phyloP scores from a whole-genome alignment of 2,888 invertebrate genomes.

The Hydraecia micacea region DNA sequence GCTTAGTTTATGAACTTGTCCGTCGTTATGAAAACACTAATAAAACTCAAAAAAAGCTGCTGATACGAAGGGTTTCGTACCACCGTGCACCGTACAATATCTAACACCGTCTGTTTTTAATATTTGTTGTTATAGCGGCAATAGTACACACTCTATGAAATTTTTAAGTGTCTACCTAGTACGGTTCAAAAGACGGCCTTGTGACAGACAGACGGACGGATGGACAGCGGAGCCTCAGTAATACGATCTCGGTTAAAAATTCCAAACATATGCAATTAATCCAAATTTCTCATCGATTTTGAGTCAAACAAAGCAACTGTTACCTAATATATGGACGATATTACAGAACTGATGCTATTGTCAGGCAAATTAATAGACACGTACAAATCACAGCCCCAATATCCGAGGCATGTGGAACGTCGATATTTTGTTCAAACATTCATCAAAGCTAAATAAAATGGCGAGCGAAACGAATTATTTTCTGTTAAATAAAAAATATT shows the following conservation, averaged over 20 bases:
- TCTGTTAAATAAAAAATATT: constrained; percentile 28
- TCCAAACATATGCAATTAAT: background rate
- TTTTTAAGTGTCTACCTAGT: background rate
- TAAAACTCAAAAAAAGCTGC: background rate
- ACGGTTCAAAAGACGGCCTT: background rate
- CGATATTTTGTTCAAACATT: constrained; percentile 49
- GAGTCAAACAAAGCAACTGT: constrained; percentile 20
- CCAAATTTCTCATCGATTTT: constrained; percentile 13
- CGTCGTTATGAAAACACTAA: background rate
- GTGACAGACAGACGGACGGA: background rate
- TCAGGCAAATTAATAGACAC: constrained; percentile 51
- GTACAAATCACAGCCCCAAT: constrained; percentile 53
- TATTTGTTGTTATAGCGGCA: background rate
- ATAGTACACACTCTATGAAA: background rate
- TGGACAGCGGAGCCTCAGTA: background rate
- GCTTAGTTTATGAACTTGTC: background rate
- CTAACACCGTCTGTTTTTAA: background rate
- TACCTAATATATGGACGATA: constrained; percentile 38
- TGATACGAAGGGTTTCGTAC: background rate
- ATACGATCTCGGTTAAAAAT: background rate
- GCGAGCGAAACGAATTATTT: constrained; percentile 16
- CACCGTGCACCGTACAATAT: background rate
- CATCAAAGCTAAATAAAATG: constrained; percentile 52
- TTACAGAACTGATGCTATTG: constrained; percentile 45
- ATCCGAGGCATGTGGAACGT: constrained; percentile 7